Evolutionary conservation across 2,113 vertebrate genomes (phyloP).

Genomic region (Puma concolor): DNA sequence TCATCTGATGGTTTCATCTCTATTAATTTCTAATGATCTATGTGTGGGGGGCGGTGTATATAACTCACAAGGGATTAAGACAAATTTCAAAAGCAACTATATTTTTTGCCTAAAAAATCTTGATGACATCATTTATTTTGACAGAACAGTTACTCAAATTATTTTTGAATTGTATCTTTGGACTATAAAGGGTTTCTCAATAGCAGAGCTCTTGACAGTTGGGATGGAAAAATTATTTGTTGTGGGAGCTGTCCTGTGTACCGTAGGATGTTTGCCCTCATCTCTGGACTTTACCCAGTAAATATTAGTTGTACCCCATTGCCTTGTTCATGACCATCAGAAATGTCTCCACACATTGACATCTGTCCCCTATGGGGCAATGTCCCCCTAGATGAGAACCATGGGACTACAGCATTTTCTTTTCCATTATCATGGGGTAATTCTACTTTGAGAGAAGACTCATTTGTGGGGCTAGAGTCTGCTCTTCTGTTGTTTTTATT

Average conservation of each 20-base stretch:
- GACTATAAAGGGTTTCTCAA: not conserved
- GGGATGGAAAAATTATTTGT: not conserved
- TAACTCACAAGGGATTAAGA: not conserved
- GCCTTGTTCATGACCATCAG: not conserved
- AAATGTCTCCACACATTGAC: not conserved
- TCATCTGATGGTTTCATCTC: not conserved
- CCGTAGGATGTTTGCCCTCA: not conserved
- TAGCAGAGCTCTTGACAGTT: not conserved
- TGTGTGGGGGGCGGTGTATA: not conserved
- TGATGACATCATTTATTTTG: not conserved
- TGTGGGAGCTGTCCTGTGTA: accelerated
- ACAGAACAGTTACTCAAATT: not conserved
- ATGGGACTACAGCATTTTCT: not conserved
- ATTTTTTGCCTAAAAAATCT: not conserved
- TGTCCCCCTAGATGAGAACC: not conserved
- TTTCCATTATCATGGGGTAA: not conserved
- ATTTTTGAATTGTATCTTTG: not conserved
- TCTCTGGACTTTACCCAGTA: not conserved
- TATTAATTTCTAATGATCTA: not conserved
- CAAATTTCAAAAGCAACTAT: not conserved
- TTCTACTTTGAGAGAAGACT: not conserved
- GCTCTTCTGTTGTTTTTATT: not conserved
- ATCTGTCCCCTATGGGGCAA: too few species aligned
- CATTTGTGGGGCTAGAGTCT: not conserved
- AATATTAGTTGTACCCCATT: too few species aligned